These are phyloP conservation scores for Tetrao urogallus DNA, from an alignment of 2,113 vertebrate genomes.

Conservation along the genomic window DNA sequence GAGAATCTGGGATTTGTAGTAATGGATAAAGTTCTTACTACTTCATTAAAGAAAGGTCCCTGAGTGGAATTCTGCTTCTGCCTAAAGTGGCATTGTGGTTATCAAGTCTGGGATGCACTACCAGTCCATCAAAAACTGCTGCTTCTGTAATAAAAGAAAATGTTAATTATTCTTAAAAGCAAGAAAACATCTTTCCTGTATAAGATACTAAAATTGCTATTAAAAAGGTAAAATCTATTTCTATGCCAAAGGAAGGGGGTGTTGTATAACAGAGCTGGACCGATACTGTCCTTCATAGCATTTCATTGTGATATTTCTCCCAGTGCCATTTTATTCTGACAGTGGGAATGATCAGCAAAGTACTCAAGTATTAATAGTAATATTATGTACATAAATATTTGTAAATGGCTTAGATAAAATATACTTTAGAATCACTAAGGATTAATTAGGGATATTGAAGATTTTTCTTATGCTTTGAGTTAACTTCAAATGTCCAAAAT, in stretches of 20 bases:
- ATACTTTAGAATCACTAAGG: background rate
- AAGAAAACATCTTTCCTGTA: background rate
- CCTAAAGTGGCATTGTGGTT: accelerated
- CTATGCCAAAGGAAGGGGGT: background rate
- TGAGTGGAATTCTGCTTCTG: background rate
- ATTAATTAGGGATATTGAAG: background rate
- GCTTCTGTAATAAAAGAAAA: background rate
- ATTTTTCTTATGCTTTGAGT: background rate
- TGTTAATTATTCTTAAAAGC: background rate
- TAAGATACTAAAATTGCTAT: background rate
- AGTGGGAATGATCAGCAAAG: background rate
- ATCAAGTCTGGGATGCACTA: background rate
- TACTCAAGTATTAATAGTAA: background rate
- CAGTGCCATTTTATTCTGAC: background rate
- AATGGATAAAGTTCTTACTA: background rate
- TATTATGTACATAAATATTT: background rate
- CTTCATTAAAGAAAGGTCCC: background rate
- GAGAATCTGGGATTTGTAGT: conserved; percentile 1
- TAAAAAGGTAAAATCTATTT: background rate
- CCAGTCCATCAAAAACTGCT: background rate
- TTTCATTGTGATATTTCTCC: background rate
- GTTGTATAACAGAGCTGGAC: background rate
- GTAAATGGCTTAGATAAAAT: background rate
- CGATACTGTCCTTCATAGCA: background rate
- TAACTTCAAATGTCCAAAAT: background rate